Evolutionary conservation across 2,113 vertebrate species (phyloP), one percentile per base, ranked within the genome.

Genomic region (Todiramphus chloris): DNA sequence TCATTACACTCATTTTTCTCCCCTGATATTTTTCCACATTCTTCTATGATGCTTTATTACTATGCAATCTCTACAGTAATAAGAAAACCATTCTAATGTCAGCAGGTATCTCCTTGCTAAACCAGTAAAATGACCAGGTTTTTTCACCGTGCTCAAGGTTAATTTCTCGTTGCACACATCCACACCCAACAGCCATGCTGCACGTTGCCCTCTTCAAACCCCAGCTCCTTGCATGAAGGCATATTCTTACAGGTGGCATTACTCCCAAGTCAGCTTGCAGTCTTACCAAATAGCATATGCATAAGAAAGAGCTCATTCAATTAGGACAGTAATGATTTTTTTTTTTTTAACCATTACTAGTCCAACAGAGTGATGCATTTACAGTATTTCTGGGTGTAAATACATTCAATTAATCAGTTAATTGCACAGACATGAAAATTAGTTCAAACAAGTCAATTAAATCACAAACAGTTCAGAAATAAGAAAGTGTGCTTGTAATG

Each of bases 371-470:
- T 88, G 56, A 89, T 69, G 24, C 87, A 87, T 96, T 89, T 51
- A 51, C 24, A 91, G 46, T 94, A 96, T 96, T 94, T 93, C 91
- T 81, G 87, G 78, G 82, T 94, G 83, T 96, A 98, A 98, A 98
- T 96, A 98, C 97, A 86, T 94, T 97, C 77, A 96, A 91, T 97
- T 98, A 97, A 96, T 89, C 28, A 96, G 66, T 96, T 97, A 97
- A 98, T 97, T 98, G 94, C 93, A 94, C 16, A 93, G 87, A 97
- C 80, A 95, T 80, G 83, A 97, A 98, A 97, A 97, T 97, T 96
- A 95, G 92, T 95, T 98, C 97, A 97, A 98, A 96, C 87, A 95
- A 97, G 96, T 96, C 96, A 97, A 98, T 98, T 97, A 98, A 97
- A 97, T 95, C 91, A 97, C 96, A 97, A 97, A 94, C 74, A 97